Conservation (phyloP, 2,797 vertebrate species). For the Prionace glauca region DNA sequence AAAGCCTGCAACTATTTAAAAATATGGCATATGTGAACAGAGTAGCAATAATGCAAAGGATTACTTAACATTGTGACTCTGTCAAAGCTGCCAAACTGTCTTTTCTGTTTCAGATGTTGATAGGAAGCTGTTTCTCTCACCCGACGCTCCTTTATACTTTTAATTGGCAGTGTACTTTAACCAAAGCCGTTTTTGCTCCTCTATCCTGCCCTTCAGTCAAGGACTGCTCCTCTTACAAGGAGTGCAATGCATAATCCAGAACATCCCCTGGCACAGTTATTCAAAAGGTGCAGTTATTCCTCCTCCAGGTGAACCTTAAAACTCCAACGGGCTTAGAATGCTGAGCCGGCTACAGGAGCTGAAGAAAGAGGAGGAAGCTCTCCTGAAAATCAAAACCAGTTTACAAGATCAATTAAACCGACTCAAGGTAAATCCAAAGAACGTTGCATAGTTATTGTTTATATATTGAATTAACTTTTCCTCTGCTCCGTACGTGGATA, state of each 20-base stretch:
- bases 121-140: background rate
- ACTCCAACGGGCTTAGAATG: conserved; percentile 52
- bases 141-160: background rate
- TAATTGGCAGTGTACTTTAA: background rate
- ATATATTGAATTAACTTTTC: background rate
- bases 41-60: background rate
- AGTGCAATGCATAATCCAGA: background rate
- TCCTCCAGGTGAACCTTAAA: background rate
- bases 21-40: background rate
- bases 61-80: background rate
- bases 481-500: background rate
- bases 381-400: conserved; percentile 74
- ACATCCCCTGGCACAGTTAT: too few species aligned
- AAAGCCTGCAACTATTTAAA: background rate
- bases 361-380: conserved; percentile 75
- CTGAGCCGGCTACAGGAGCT: conserved; percentile 72
- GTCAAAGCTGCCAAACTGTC: background rate
- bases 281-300: background rate
- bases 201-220: conserved; percentile 50
- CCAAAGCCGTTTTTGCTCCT: conserved; percentile 42
- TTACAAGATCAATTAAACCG: conserved; percentile 73
- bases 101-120: conserved; percentile 16
- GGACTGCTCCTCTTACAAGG: background rate
- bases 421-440: conserved; percentile 56
- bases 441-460: background rate